Percentiles rank a stretch among this genome's conserved stretches.
Conservation (phyloP, 1,140 invertebrate species). For the Megalonaias nervosa region DNA sequence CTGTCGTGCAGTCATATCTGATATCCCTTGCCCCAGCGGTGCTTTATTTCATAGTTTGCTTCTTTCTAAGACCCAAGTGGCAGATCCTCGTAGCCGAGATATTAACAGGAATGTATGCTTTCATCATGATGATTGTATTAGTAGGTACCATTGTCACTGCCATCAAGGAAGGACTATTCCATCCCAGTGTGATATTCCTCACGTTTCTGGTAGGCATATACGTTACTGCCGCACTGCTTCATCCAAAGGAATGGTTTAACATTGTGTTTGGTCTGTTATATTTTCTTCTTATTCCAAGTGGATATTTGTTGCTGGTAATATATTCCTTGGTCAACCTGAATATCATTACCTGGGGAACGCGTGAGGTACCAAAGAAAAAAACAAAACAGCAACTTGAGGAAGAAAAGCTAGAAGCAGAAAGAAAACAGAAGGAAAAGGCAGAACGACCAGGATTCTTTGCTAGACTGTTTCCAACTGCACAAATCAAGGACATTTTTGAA, state of each 20-base stretch:
- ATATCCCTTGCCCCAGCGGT: constrained; percentile 72
- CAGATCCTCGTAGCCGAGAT: constrained; percentile 69
- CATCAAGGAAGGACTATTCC: constrained; percentile 43
- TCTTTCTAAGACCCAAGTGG: constrained; percentile 68
- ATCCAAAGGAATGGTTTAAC: constrained; percentile 63
- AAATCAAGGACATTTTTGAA: constrained; percentile 79
- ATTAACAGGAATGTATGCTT: constrained; percentile 63
- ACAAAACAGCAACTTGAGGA: constrained; percentile 68
- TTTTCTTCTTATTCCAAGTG: constrained; percentile 67
- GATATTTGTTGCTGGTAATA: constrained; percentile 66
- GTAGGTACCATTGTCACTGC: constrained; percentile 63
- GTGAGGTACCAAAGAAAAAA: constrained; percentile 60
- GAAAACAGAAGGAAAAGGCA: constrained; percentile 51
- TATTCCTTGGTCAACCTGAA: constrained; percentile 67
- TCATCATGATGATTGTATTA: constrained; percentile 68
- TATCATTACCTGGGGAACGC: constrained; percentile 65
- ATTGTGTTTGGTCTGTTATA: constrained; percentile 64
- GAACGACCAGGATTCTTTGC: constrained; percentile 42
- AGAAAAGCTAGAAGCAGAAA: constrained; percentile 47
- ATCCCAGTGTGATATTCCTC: constrained; percentile 62
- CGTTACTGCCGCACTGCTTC: constrained; percentile 59
- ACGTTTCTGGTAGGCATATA: constrained; percentile 56
- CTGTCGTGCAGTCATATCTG: constrained; percentile 66
- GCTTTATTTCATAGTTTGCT: constrained; percentile 73
- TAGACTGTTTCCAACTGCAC: constrained; percentile 80